A percentile compares a stretch with the other conserved stretches of the same genome.
These are phyloP conservation scores for Poecilia picta DNA, from an alignment of 2,797 vertebrate species.

Conservation along the genomic window DNA sequence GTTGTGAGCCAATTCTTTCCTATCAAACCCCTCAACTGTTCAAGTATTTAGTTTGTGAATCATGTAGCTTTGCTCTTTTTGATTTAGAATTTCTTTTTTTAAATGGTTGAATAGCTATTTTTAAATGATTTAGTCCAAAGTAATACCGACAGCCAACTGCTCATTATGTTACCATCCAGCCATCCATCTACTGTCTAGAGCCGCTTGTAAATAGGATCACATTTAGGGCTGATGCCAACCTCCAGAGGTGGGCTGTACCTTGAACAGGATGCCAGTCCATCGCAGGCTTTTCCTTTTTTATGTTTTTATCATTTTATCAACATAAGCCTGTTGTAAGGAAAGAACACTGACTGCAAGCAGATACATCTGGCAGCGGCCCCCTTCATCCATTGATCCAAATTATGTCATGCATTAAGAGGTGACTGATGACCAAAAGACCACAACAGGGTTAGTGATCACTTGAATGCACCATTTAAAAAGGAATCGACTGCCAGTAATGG, in stretches of 20 bases:
- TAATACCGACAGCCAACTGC: neutral
- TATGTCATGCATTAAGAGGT: conserved; percentile 5
- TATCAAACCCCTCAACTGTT: neutral
- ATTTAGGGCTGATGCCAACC: neutral
- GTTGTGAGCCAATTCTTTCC: neutral
- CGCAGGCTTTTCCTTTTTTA: neutral
- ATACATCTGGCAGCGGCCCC: neutral
- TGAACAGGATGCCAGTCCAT: neutral
- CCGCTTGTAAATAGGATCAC: neutral
- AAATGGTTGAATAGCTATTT: neutral
- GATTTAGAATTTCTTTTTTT: neutral
- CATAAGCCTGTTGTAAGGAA: neutral
- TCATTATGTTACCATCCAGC: neutral
- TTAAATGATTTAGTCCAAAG: neutral
- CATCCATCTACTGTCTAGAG: neutral
- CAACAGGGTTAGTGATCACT: conserved; percentile 13
- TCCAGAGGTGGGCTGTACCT: neutral
- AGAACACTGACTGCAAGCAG: neutral
- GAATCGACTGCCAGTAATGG: neutral
- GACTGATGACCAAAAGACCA: conserved; percentile 8
- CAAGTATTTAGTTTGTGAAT: neutral
- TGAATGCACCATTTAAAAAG: conserved; percentile 17
- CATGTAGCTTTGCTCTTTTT: neutral
- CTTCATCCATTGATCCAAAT: conserved; percentile 17
- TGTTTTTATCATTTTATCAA: neutral